Base-by-base conservation (phyloP, 2,113 vertebrate genomes). In the Cyanocitta stelleri region DNA sequence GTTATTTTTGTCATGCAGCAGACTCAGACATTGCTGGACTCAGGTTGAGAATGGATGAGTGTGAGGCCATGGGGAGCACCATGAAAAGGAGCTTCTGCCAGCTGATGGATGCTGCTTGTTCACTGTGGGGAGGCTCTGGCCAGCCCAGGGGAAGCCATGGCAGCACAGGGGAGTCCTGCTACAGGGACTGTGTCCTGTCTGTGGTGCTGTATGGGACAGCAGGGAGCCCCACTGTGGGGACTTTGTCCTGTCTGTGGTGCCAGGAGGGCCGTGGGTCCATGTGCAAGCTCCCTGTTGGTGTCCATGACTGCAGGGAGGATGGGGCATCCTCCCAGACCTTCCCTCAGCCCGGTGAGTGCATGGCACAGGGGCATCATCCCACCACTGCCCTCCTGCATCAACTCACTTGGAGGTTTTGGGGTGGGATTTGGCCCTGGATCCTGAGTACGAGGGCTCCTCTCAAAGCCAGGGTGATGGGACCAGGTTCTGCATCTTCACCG, bases 61-160 rank as follows among this genome's bases (percentile, higher is more conserved):
- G 0, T 4, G 52, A 69, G 15, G n/a, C 48, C 2, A 1, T 32
- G 51, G 37, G 39, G 8, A 48, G 37, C 32, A 11, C 7, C 6
- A 7, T 3, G 6, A 29, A 19, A n/a, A 18, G 81, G 68, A 43
- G 24, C 37, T 17, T 3, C 22, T n/a, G 3, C 18, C 46, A 32
- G 56, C 35, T 18, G 32, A 3, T 4, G 11, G 29, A 4, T 37
- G 6, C 27, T 3, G 22, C 16, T 21, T 4, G 19, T 16, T 17
- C 66, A 11, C 33, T 4, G 4, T 1, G 11, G 7, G 11, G 19
- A 11, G 66, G 29, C 19, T 22, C 8, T 13, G 33, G 30, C 10
- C 17, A 10, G 17, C 2, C 2, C 0, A 1, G 15, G 9, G 33
- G 16, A 2, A 59, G 12, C 9, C 0, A 0, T 1, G 30, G 74